These are phyloP conservation scores for Tipula helvola DNA, from an alignment of 2,888 invertebrate genomes.

Conservation along the genomic window DNA sequence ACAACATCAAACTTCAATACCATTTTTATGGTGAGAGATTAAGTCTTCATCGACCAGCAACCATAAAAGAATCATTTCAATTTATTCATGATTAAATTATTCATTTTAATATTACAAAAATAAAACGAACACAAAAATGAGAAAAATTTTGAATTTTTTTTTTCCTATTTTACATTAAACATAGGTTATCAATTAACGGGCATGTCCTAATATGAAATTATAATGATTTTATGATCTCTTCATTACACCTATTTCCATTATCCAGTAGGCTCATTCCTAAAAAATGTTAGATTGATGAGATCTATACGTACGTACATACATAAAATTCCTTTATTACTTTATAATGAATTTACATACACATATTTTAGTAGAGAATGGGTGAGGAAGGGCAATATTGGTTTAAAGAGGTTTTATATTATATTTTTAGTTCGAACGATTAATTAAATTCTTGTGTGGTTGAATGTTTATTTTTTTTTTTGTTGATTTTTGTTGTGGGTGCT, in stretches of 20 bases:
- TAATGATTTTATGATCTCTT: slow-evolving; percentile 11
- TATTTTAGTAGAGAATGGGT: neutral
- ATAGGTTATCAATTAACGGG: slow-evolving; percentile 17
- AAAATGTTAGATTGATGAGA: neutral
- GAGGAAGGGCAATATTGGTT: neutral
- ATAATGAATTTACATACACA: neutral
- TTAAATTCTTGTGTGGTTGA: neutral
- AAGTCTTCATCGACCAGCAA: neutral
- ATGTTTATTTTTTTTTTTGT: neutral
- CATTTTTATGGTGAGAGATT: too few relatives aligned
- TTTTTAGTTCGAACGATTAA: neutral
- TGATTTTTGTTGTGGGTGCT: neutral
- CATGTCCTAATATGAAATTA: slow-evolving; percentile 15
- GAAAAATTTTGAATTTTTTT: neutral
- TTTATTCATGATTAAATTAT: neutral
- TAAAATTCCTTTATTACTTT: neutral
- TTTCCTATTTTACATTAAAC: slow-evolving; percentile 11
- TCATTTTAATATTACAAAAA: neutral
- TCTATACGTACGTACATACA: neutral
- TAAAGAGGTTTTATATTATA: neutral
- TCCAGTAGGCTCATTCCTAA: neutral
- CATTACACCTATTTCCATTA: neutral
- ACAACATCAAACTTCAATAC: neutral
- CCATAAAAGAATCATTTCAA: neutral
- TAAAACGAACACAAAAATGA: neutral